Base-by-base conservation (phyloP, 1,140 invertebrate genomes). In the Hylaeus volcanicus region DNA sequence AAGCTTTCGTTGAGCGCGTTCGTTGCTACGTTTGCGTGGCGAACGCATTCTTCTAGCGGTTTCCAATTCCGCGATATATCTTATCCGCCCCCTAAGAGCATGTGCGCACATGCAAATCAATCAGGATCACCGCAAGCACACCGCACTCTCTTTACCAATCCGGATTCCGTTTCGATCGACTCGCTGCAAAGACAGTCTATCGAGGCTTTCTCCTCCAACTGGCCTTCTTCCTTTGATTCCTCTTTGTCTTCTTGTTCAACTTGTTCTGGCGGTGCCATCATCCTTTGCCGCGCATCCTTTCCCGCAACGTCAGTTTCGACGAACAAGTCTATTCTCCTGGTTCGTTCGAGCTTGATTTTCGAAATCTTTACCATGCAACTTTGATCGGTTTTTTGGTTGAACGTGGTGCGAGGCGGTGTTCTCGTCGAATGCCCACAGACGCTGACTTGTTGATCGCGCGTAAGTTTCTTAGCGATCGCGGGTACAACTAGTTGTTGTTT, bases 301-400 rank as follows among this genome's bases (percentile, higher is more conserved):
- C 1, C 2, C 3, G 3, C 56, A 5, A 8, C 43, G 39, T 12
- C 26, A 2, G 43, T 55, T 41, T 60, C 14, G 8, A 4, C 5
- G n/a, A n/a, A n/a, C 3, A 39, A 6, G 43, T 58, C 41, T 2
- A n/a, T 15, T 26, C 51, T 66, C 26, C 1, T 66, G 9, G 45
- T 70, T 12, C 51, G 12, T 12, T 74, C 69, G 1, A 11, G 5
- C 43, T 86, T 89, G 41, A 14, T 41, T 9, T 60, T 87, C 5
- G 82, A 6, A 26, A 89, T 87, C 61, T 81, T 86, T 1, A 61
- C 87, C 45, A 83, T 73, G 26, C 75, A 83, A 6, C 72, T 48
- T 11, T 83, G 79, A 37, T 89, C 84, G 1, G 68, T 75, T 11
- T 71, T 88, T 14, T 43, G 79, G 5, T 53, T 82, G 9, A 0